These are phyloP conservation scores for Lochmaea crataegi DNA, from an alignment of 2,888 invertebrate genomes.

Conservation along the genomic window DNA sequence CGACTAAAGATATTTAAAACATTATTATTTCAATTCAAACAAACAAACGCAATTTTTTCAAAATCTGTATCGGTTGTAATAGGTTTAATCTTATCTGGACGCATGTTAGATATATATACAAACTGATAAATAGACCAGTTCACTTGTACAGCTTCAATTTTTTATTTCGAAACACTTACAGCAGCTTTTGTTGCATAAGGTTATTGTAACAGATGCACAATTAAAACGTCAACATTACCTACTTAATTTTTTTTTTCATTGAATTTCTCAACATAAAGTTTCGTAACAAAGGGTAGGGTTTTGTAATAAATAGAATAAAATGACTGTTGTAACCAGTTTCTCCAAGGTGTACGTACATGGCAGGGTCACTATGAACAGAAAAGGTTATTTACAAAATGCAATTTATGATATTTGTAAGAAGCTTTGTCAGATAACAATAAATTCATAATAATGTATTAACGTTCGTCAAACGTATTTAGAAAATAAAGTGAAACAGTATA, in stretches of 20 bases:
- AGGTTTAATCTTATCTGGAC: not conserved
- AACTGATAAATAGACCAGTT: not conserved
- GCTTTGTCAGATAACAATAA: no score
- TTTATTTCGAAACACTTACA: not conserved
- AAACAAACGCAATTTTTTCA: no score
- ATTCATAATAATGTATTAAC: no score
- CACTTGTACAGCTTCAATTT: slow-evolving; percentile 7
- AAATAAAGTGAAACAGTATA: no score
- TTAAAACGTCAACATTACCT: not conserved
- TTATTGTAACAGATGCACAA: not conserved
- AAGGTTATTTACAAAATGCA: not conserved
- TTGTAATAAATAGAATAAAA: not conserved
- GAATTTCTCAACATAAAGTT: not conserved
- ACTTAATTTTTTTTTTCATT: not conserved
- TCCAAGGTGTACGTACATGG: not conserved
- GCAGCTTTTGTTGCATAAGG: not conserved
- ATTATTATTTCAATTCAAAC: no score
- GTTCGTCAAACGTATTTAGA: no score
- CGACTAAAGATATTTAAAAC: no score
- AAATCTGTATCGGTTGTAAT: not conserved
- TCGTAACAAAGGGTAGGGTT: not conserved
- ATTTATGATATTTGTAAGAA: not conserved
- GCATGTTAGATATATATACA: not conserved
- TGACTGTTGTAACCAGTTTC: not conserved
- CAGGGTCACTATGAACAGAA: not conserved